Evolutionary conservation across 2,888 invertebrate species (phyloP), one percentile per base, ranked within the genome.

Genomic region (Eugnorisma glareosa): DNA sequence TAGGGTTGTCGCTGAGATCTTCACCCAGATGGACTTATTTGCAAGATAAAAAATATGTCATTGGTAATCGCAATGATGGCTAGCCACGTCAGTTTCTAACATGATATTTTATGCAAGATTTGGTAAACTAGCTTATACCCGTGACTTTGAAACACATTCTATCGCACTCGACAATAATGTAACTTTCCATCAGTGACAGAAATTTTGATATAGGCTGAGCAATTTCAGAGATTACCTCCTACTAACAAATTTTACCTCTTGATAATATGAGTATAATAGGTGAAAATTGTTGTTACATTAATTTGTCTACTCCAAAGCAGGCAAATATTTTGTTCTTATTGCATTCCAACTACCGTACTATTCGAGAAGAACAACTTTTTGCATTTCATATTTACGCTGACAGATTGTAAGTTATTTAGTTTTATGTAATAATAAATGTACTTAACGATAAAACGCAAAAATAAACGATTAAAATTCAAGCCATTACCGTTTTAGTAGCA

Each of bases 1-100:
- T 74, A 88, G 84, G 83, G 84, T n/a, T 84, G 78, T 40, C 83
- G 18, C 37, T 24, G 8, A 68, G 24, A 45, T 64, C 24, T 68
- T 68, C 18, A 21, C 2, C 2, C 2, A 67, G 15, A 74, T 61
- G 43, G 4, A 40, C 24, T 18, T 43, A 51, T 43, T 63, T 63
- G 28, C 2, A 48, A 40, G 13, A 31, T 68, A 40, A 51, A 40
- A 51, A 59, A 15, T 28, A 8, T 75, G 40, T 51, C 15, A 54
- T 21, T 28, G 28, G 31, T 24, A 40, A 37, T n/a, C 0, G 11
- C 21, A 51, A 11, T 24, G 8, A n/a, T 6, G 1, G 6, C 8
- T 40, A 37, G 5, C 21, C 8, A 31, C 5, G 24, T 31, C 4
- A n/a, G 21, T 28, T 28, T 75, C 11, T 28, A 28, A 37, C 18